Conservation (phyloP, 2,113 vertebrate genomes). For the Anolis sagrei region DNA sequence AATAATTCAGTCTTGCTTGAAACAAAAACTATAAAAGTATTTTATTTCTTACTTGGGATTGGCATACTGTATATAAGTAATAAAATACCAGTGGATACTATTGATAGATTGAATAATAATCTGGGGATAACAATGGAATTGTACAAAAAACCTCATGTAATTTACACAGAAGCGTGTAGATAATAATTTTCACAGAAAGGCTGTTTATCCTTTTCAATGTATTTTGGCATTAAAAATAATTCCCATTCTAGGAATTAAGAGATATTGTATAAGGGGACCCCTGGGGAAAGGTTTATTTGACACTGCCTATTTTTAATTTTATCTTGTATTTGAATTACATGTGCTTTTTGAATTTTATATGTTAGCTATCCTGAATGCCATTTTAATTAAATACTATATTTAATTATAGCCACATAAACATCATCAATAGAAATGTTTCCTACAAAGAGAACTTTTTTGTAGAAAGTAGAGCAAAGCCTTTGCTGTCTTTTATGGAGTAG, state of each 20-base stretch:
- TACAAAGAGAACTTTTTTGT: neutral
- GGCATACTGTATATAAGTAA: conserved; percentile 59
- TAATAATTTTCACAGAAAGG: conserved; percentile 52
- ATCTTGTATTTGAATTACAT: neutral
- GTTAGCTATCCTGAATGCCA: too few species aligned
- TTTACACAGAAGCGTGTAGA: conserved; percentile 48
- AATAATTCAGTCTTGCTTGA: conserved; percentile 73
- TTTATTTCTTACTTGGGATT: conserved; percentile 65
- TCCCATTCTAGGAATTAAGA: neutral
- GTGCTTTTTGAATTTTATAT: neutral
- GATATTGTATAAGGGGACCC: neutral
- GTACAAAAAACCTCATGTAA: conserved; percentile 38
- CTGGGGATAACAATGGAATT: conserved; percentile 51
- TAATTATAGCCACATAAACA: neutral
- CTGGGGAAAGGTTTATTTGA: neutral
- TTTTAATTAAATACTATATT: too few species aligned
- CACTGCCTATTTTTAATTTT: neutral
- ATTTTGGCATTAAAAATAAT: neutral
- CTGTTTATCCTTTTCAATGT: conserved; percentile 26
- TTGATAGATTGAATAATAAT: conserved; percentile 44
- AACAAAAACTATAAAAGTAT: conserved; percentile 70
- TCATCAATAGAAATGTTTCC: neutral
- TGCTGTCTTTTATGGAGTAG: neutral
- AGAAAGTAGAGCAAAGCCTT: neutral
- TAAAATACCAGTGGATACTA: conserved; percentile 53